phyloP scores from a whole-genome alignment of 2,113 vertebrate genomes.

The Atrichornis clamosus region DNA sequence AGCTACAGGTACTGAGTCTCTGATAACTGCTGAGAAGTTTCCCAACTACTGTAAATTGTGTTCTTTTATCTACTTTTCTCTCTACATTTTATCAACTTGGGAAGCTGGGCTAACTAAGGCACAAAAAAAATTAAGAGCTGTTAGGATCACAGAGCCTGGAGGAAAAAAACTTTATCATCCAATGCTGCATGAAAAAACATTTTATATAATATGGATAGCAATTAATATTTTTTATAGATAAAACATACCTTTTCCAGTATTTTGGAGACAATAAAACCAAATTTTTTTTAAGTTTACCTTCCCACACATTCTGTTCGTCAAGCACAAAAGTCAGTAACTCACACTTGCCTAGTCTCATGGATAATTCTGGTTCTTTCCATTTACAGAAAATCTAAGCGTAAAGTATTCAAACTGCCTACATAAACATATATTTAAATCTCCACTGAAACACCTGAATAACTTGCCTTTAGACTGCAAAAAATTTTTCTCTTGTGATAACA shows the following conservation, averaged over 20 bases:
- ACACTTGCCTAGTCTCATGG: background rate
- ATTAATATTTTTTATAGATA: background rate
- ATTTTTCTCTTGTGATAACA: background rate
- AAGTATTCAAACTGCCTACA: background rate
- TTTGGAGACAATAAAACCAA: background rate
- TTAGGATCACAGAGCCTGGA: background rate
- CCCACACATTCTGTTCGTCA: background rate
- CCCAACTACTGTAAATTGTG: background rate
- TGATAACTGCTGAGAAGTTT: background rate
- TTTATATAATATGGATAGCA: background rate
- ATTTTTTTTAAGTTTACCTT: background rate
- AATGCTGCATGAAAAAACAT: background rate
- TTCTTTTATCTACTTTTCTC: background rate
- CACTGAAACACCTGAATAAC: background rate
- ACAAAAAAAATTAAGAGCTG: background rate
- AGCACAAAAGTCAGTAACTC: background rate
- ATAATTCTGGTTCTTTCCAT: background rate
- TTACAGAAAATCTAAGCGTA: constrained; percentile 79
- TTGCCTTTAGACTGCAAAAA: background rate
- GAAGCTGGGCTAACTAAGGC: background rate
- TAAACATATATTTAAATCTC: background rate
- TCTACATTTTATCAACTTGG: background rate
- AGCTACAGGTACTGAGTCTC: background rate
- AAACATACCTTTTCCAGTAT: background rate
- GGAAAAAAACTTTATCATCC: background rate